A percentile compares a stretch with the other conserved stretches of the same genome.
Evolutionary conservation across 2,113 vertebrate species (phyloP).

Genomic region (Piprites chloris): DNA sequence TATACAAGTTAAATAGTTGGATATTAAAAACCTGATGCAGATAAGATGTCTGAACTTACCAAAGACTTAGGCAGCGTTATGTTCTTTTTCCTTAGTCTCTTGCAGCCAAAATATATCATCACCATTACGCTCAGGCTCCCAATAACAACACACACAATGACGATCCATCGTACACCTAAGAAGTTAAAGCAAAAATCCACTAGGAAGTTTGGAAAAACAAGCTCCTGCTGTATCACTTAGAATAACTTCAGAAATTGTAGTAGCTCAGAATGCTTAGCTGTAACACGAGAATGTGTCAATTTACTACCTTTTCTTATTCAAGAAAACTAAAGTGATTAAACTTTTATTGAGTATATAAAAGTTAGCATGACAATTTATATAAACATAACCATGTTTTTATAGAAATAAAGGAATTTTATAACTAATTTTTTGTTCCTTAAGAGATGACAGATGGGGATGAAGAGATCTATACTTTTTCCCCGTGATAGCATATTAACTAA

Average conservation of each 20-base stretch:
- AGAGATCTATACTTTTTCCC: not conserved
- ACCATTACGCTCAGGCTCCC: not conserved
- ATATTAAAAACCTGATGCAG: not conserved
- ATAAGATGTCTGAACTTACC: constrained; percentile 55
- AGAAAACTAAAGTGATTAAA: not conserved
- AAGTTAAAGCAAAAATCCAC: constrained; percentile 7
- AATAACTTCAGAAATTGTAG: not conserved
- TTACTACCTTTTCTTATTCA: not conserved
- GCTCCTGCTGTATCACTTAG: not conserved
- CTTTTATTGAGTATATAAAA: not conserved
- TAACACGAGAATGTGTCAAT: not conserved
- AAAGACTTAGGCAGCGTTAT: constrained; percentile 72
- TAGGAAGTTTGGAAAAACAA: not conserved
- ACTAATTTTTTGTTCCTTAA: not conserved
- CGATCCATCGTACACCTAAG: not conserved
- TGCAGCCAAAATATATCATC: not conserved
- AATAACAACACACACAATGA: not conserved
- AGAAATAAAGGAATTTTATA: not conserved
- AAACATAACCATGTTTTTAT: not conserved
- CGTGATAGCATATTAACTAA: not conserved
- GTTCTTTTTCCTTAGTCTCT: constrained; percentile 1
- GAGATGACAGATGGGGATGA: not conserved
- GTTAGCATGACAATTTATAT: not conserved
- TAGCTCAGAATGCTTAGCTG: not conserved
- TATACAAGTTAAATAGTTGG: not conserved